Percentiles rank a stretch among this genome's conserved stretches.
These are phyloP conservation scores for Tetraodon nigroviridis DNA, from an alignment of 2,113 vertebrate species.

Conservation along the genomic window DNA sequence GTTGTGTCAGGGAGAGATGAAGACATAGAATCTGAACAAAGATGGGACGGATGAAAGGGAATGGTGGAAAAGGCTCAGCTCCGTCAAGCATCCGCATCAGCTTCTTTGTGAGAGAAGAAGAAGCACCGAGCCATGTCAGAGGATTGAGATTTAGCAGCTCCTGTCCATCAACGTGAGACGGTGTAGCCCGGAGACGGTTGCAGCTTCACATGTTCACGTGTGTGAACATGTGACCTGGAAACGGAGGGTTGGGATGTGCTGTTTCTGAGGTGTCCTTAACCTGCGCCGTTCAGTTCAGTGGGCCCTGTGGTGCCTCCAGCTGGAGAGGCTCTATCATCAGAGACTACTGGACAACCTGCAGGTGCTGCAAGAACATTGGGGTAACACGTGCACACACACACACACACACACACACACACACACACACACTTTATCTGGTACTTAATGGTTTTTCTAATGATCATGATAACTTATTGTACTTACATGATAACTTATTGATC, in stretches of 20 bases:
- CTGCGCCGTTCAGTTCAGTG: slow-evolving; percentile 80
- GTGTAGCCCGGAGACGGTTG: slow-evolving; percentile 13
- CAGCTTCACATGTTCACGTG: not conserved
- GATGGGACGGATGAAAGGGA: slow-evolving; percentile 15
- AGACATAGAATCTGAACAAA: slow-evolving; percentile 11
- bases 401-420: not conserved
- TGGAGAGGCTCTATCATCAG: slow-evolving; percentile 90
- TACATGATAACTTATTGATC: slow-evolving; percentile 13
- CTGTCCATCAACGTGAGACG: slow-evolving; percentile 64
- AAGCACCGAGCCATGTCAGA: slow-evolving; percentile 47
- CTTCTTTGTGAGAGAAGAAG: slow-evolving; percentile 26
- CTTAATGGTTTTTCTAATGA: not conserved
- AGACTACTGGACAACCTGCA: slow-evolving; percentile 88
- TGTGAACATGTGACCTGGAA: too few relatives aligned
- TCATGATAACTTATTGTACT: slow-evolving; percentile 17
- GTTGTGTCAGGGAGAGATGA: not conserved
- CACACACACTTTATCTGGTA: too few relatives aligned
- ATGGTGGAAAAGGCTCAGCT: slow-evolving; percentile 34
- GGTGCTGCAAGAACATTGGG: slow-evolving; percentile 89
- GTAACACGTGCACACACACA: slow-evolving; percentile 62
- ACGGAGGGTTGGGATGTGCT: not conserved
- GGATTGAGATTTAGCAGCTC: slow-evolving; percentile 49
- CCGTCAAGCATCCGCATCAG: slow-evolving; percentile 37
- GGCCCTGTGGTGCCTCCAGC: slow-evolving; percentile 89
- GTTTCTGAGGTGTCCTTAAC: slow-evolving; percentile 68